These are phyloP conservation scores for Sebastes iracundus DNA, from an alignment of 2,797 vertebrate species.

Conservation along the genomic window DNA sequence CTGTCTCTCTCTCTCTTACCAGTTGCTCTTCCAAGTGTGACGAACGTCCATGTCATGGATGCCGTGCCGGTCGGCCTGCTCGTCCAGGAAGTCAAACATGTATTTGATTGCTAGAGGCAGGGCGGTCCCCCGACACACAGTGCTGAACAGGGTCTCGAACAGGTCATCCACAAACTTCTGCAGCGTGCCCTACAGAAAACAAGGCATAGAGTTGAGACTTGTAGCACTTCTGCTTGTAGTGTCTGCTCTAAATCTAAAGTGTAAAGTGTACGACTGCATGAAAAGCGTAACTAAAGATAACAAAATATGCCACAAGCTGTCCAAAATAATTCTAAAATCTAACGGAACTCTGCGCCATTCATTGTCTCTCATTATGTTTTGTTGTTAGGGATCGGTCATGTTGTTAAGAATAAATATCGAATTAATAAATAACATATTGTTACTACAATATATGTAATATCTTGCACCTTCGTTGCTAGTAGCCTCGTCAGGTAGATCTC, in stretches of 20 bases:
- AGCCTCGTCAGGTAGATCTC: slow-evolving; percentile 97
- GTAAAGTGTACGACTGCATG: not conserved
- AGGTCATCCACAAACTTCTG: slow-evolving; percentile 98
- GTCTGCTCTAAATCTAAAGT: not conserved
- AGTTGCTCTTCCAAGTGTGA: slow-evolving; percentile 98
- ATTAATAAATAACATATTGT: not conserved
- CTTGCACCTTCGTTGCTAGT: slow-evolving; percentile 92
- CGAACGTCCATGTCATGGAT: slow-evolving; percentile 94
- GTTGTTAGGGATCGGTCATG: not conserved
- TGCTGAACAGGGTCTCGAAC: slow-evolving; percentile 97
- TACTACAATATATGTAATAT: not conserved
- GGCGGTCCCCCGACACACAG: slow-evolving; percentile 93
- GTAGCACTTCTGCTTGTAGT: not conserved
- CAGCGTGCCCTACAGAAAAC: slow-evolving; percentile 88
- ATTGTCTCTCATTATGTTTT: not conserved
- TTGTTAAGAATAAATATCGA: not conserved
- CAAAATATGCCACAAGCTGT: not conserved
- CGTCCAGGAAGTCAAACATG: slow-evolving; percentile 98
- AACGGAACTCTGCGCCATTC: no score
- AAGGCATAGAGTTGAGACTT: not conserved
- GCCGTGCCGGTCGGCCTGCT: slow-evolving; percentile 93
- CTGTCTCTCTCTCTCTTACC: slow-evolving; percentile 81
- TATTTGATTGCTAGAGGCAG: slow-evolving; percentile 97
- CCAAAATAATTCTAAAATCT: not conserved
- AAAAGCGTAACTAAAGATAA: not conserved